Base-by-base conservation (phyloP, 2,113 vertebrate genomes). In the Micronycteris hirsuta region DNA sequence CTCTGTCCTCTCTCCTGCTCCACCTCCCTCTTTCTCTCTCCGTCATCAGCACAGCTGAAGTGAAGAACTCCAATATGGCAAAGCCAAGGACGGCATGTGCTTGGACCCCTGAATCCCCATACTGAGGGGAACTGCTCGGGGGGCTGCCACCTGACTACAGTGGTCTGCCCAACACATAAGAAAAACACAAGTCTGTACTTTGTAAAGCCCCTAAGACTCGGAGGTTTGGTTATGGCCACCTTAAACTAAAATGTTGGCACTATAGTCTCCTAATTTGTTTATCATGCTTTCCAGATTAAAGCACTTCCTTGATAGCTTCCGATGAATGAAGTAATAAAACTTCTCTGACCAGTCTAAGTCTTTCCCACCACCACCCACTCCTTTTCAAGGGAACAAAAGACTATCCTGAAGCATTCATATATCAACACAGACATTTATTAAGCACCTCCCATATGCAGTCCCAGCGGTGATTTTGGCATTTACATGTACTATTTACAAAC, bases 251-350 rank as follows among this genome's bases (percentile, higher is more conserved):
- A 88, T 56, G 52, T 4, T 76, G 36, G n/a, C 14, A 3, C 36
- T 58, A 38, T 2, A 28, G 13, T 68, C 86, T 92, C 47, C 54
- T 83, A 45, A 24, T 65, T 65, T 49, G 9, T 73, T 70, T 45
- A 43, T 76, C 45, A 80, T 78, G 28, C 22, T 61, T 67, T 86
- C 24, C 78, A 89, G 58, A 47, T 67, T 70, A 93, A 86, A 31
- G 63, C 74, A 94, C 36, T 96, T 92, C 38, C 67, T 63, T 89
- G 73, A 91, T 56, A 89, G 73, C 19, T 93, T 91, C 36, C 70
- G 33, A 67, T n/a, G 86, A 74, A 88, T 7, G 81, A 94, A 41
- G 61, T 67, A 81, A 58, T 89, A 73, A 84, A 92, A 83, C 49
- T 80, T 70, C 89, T 70, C 28, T 22, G 24, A 67, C 20, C 43